Percentiles rank a stretch among this genome's conserved stretches.
Evolutionary conservation across 2,797 vertebrate species (phyloP).

Genomic region (Coregonus ussuriensis): DNA sequence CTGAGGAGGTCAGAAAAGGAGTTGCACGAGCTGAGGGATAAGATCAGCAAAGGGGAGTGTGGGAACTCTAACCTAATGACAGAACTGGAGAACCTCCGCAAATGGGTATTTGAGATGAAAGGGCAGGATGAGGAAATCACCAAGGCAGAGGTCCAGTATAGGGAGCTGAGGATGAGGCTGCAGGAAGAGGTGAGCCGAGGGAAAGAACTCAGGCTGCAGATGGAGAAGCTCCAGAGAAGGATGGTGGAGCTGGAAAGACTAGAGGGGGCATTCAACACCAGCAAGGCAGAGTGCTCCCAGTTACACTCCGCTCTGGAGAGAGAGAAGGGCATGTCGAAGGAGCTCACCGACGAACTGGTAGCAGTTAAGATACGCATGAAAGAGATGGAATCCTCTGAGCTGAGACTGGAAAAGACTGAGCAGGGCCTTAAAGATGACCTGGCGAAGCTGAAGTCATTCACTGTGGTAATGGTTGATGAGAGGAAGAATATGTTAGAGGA

Average conservation of each 20-base stretch:
- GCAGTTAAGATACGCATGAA: constrained; percentile 88
- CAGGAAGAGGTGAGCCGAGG: constrained; percentile 88
- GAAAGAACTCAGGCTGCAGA: constrained; percentile 86
- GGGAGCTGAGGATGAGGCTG: constrained; percentile 87
- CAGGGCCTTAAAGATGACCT: constrained; percentile 93
- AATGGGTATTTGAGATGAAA: constrained; percentile 93
- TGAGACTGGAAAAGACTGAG: constrained; percentile 91
- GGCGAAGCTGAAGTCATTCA: constrained; percentile 92
- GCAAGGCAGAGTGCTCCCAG: constrained; percentile 87
- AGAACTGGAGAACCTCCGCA: constrained; percentile 91
- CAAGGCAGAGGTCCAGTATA: constrained; percentile 90
- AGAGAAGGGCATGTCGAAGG: constrained; percentile 88
- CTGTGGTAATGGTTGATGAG: constrained; percentile 93
- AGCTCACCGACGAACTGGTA: constrained; percentile 90
- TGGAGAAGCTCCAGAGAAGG: constrained; percentile 91
- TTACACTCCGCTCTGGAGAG: constrained; percentile 85
- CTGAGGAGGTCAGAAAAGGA: constrained; percentile 92
- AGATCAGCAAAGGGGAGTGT: constrained; percentile 89
- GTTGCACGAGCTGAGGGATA: constrained; percentile 87
- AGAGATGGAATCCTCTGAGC: constrained; percentile 91
- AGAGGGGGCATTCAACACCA: constrained; percentile 85
- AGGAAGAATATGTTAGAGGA: constrained; percentile 91
- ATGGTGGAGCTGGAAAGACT: constrained; percentile 92
- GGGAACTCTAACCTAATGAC: constrained; percentile 91
- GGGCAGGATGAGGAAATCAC: constrained; percentile 97